phyloP scores from a whole-genome alignment of 2,797 vertebrate genomes.

The Aplochiton taeniatus region DNA sequence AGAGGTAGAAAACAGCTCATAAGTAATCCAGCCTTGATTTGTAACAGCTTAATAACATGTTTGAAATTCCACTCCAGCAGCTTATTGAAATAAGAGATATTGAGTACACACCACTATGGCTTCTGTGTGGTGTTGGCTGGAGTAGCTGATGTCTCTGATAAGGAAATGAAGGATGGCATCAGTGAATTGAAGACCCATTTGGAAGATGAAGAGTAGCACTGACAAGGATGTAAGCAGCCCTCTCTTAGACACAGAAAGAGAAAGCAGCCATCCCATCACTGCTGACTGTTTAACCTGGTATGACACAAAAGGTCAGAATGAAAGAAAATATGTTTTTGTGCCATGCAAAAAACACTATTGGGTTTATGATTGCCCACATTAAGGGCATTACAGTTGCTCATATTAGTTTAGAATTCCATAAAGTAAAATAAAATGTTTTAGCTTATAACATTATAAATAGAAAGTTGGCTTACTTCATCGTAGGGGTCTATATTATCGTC shows the following conservation, averaged over 20 bases:
- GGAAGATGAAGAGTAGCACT: not conserved
- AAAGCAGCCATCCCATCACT: slow-evolving; percentile 1
- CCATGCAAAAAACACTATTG: not conserved
- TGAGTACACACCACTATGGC: slow-evolving; percentile 1
- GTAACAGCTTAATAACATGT: too few relatives aligned
- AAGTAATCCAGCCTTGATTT: too few relatives aligned
- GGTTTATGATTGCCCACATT: not conserved
- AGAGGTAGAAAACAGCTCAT: too few relatives aligned
- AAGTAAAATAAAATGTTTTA: not conserved
- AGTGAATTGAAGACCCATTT: not conserved
- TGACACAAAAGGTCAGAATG: not conserved
- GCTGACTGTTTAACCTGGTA: not conserved
- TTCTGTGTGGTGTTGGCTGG: slow-evolving; percentile 13
- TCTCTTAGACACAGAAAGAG: slow-evolving; percentile 4
- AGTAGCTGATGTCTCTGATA: slow-evolving; percentile 1
- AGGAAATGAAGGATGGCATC: slow-evolving; percentile 10
- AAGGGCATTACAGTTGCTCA: too few relatives aligned
- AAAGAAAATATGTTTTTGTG: not conserved
- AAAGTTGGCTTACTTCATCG: not conserved
- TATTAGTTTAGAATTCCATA: not conserved
- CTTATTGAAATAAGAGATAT: not conserved
- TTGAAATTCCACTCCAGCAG: too few relatives aligned
- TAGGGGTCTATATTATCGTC: not conserved
- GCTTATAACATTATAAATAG: not conserved
- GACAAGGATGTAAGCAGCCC: slow-evolving; percentile 3